Percentiles rank a stretch among this genome's conserved stretches.
phyloP scores from a whole-genome alignment of 2,888 invertebrate species.

The Patella ulyssiponensis region DNA sequence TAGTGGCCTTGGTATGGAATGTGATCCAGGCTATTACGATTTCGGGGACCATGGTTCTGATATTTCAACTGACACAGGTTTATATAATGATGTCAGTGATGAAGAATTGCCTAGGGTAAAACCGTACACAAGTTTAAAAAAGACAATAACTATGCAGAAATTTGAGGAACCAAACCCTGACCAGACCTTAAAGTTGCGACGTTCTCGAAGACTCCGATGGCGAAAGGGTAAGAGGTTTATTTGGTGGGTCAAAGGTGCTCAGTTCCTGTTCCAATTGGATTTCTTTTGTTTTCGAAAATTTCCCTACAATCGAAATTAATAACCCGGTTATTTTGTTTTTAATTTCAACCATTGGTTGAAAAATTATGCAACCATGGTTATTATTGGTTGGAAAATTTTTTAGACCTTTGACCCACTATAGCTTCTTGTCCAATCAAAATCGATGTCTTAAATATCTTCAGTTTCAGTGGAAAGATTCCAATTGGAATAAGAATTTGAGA shows the following conservation, averaged over 20 bases:
- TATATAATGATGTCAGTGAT: constrained; percentile 19
- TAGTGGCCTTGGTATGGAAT: constrained; percentile 42
- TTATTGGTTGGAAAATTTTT: too few relatives aligned
- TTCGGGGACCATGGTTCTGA: constrained; percentile 28
- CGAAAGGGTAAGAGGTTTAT: constrained; percentile 43
- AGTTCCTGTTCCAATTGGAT: constrained; percentile 30
- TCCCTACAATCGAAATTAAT: too few relatives aligned
- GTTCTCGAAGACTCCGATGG: constrained; percentile 4
- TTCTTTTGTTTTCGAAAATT: not conserved
- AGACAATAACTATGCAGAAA: not conserved
- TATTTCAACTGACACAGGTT: constrained; percentile 24
- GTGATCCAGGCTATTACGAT: constrained; percentile 40
- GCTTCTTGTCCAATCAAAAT: too few relatives aligned
- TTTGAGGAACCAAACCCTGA: constrained; percentile 4
- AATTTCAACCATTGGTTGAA: too few relatives aligned
- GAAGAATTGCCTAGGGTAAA: not conserved
- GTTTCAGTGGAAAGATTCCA: too few relatives aligned
- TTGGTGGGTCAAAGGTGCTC: constrained; percentile 27
- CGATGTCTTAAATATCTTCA: too few relatives aligned
- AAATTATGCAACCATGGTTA: too few relatives aligned
- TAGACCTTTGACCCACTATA: too few relatives aligned
- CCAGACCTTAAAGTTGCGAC: not conserved
- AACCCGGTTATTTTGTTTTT: too few relatives aligned
- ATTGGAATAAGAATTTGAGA: too few relatives aligned
- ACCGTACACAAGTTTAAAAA: not conserved